These are phyloP conservation scores for Drosophila auraria DNA, from an alignment of 1,140 invertebrate genomes.

Conservation along the genomic window DNA sequence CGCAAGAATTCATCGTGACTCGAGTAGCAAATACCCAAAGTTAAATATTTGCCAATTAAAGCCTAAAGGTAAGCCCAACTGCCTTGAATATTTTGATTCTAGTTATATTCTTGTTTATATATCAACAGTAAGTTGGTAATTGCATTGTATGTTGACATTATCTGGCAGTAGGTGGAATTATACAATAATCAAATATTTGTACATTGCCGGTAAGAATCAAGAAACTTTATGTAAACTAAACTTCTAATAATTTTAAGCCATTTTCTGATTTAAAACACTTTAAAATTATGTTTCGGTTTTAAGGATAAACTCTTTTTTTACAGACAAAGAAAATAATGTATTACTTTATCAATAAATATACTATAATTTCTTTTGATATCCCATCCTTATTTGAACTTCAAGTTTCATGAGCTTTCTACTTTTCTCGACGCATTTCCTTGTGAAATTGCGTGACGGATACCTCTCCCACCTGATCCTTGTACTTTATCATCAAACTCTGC, in stretches of 20 bases:
- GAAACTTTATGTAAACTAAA: background rate
- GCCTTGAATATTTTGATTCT: background rate
- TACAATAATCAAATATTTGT: background rate
- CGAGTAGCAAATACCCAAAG: background rate
- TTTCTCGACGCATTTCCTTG: slow-evolving; percentile 6
- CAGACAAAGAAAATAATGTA: background rate
- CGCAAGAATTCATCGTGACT: background rate
- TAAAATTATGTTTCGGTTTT: too few species aligned
- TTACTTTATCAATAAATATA: background rate
- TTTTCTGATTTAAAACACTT: too few species aligned
- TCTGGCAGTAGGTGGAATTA: background rate
- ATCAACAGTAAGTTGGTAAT: background rate
- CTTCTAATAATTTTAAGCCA: background rate
- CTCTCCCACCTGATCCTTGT: slow-evolving; percentile 20
- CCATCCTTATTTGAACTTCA: fast-evolving
- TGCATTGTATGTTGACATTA: background rate
- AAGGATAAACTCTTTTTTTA: too few species aligned
- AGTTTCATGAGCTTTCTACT: background rate
- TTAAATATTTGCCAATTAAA: slow-evolving; percentile 7
- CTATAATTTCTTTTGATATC: too few species aligned
- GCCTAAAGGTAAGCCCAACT: background rate
- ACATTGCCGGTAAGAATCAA: too few species aligned
- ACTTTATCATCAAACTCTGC: slow-evolving; percentile 31
- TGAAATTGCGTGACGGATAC: slow-evolving; percentile 58
- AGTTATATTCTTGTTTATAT: background rate